Evolutionary conservation across 2,888 invertebrate genomes (phyloP), one percentile per base, ranked within the genome.

Genomic region (Theretra japonica): DNA sequence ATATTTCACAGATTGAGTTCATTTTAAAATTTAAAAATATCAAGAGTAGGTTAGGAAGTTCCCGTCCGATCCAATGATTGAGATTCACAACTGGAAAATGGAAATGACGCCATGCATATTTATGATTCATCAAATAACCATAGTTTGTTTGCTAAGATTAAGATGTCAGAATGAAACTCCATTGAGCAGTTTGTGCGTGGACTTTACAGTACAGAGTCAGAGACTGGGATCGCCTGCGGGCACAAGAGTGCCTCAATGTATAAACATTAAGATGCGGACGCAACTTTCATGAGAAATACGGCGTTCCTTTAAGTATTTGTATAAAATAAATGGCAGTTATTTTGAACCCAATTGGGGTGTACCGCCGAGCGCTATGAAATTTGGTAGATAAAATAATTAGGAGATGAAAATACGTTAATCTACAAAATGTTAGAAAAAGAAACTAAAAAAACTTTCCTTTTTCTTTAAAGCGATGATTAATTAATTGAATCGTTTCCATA

Each of bases 41-140:
- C 7, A 6, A n/a, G 15, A 15, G 23, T 65, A 23, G 48, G 48
- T 65, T 21, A 41, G 65, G 65, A 48, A 65, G 65, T 65, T 65
- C 41, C 65, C 23, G 65, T 65, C 48, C 21, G 17, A 48, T 65
- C 15, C 48, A 21, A 65, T 65, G 65, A 48, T 5, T 41, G 62
- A 62, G 33, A 62, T 8, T 33, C 30, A 59, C 25, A 33, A 33
- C 21, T 65, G 23, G 6, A 53, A 53, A 53, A 53, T 53, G 17
- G n/a, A n/a, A 53, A 53, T 62, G 15, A 23, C 23, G 41, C 41
- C 41, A 65, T 48, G 48, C 6, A 17, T 69, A 72, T 69, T 60
- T 69, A 60, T 72, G 60, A 60, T 69, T 72, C 60, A 72, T 58
- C 28, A 72, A 25, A 69, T 4, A 30, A 15, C 30, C 6, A 23